Percentiles rank a stretch among this genome's conserved stretches.
phyloP scores from a whole-genome alignment of 2,113 vertebrate genomes.

The Excalfactoria chinensis region DNA sequence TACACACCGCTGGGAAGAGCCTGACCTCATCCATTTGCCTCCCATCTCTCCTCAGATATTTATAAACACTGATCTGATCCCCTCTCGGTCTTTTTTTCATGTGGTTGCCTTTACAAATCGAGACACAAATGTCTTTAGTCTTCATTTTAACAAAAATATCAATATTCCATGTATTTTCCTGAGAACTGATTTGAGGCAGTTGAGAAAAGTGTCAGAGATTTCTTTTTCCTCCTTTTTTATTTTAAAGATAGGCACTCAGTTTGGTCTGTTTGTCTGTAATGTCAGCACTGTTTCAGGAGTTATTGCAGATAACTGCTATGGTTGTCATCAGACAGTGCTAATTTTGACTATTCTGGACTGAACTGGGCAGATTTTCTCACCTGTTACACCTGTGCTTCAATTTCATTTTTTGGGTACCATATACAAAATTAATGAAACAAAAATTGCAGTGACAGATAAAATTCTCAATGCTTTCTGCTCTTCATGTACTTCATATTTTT shows the following conservation, averaged over 20 bases:
- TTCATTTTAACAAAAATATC: neutral
- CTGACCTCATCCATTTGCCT: no score
- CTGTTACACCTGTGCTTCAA: neutral
- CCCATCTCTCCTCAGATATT: no score
- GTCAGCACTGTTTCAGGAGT: neutral
- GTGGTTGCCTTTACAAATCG: neutral
- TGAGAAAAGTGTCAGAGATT: neutral
- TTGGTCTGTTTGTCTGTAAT: neutral
- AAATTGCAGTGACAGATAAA: neutral
- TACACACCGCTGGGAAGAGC: no score
- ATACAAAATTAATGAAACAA: conserved; percentile 13
- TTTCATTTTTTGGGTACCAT: neutral
- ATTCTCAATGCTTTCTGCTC: neutral
- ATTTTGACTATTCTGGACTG: neutral
- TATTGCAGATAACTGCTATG: neutral
- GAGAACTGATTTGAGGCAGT: neutral
- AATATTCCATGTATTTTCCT: neutral
- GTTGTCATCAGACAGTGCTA: neutral
- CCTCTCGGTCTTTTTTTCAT: no score
- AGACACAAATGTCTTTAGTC: neutral
- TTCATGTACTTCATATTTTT: neutral
- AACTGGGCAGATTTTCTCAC: neutral
- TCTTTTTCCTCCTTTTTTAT: rapidly evolving
- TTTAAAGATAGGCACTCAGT: neutral
- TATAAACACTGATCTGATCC: no score